Conservation (phyloP, 2,113 vertebrate genomes). For the Rallus limicola region DNA sequence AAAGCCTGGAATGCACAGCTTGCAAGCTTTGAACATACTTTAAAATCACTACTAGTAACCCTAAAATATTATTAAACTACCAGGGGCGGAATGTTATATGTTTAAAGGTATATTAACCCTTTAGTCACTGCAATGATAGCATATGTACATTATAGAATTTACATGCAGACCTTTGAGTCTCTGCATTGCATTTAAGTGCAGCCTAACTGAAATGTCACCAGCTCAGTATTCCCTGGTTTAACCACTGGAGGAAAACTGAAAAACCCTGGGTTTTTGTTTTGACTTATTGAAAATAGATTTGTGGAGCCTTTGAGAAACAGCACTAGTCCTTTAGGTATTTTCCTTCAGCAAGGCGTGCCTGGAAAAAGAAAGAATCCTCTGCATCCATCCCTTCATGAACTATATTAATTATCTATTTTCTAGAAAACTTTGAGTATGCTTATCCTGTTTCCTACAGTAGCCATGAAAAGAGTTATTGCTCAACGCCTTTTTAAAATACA, state of each 20-base stretch:
- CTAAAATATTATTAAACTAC: conserved; percentile 69
- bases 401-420: background rate
- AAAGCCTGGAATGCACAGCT: conserved; percentile 67
- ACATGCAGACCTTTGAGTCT: background rate
- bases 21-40: conserved; percentile 51
- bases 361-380: background rate
- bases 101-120: conserved; percentile 1
- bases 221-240: background rate
- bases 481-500: background rate
- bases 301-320: background rate
- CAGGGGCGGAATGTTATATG: background rate
- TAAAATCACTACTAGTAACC: conserved; percentile 59
- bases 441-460: background rate
- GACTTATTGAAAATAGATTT: background rate
- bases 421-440: background rate
- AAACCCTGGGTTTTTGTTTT: background rate
- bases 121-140: background rate
- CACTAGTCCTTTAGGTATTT: background rate
- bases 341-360: background rate
- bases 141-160: background rate
- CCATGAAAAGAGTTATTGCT: background rate
- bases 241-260: background rate
- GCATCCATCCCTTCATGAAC: background rate
- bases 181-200: background rate
- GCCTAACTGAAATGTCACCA: background rate